Base-by-base conservation (phyloP, 2,797 vertebrate species). In the Ctenochaetus hawaiiensis region DNA sequence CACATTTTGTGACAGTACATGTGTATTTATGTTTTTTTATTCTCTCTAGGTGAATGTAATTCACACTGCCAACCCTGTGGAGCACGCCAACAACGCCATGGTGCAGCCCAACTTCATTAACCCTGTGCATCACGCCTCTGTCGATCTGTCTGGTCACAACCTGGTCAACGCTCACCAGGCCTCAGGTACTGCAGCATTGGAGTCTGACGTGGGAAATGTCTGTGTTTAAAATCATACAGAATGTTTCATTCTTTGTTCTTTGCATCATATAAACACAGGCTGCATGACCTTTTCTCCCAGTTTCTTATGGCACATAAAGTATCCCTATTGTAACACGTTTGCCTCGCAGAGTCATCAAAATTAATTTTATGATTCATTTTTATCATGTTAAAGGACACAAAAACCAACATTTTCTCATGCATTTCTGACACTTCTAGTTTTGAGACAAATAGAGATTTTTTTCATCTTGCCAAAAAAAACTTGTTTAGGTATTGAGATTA, bases 91-190 rank as follows among this genome's bases (percentile, higher is more conserved):
- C 92, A 97, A 99, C 49, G 96, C 98, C 67, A 96, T 97, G 52
- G 96, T 96, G 0, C 97, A 98, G 80, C 97, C 98, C 0, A 97
- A 98, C 81, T 99, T 99, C 56, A 97, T 99, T 59, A 98, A 97
- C 72, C 97, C 97, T 0, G 92, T 97, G 74, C 97, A 99, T 73
- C 98, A 96, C 1, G 95, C 97, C 0, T 98, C 98, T 8, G 96
- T 97, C 6, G 98, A 99, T 83, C 95, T 99, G 77, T 96, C 98
- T 0, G 98, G 98, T 11, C 98, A 99, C 94, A 99, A 97, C 93
- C 90, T 99, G 76, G 96, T 96, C 75, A 99, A 94, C 58, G 96
- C 97, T 45, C 97, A 98, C 78, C 96, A 98, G 0, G 96, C 97
- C 23, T 98, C 98, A 94, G 98, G 98, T 99, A 94, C 58, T 14